Conservation (phyloP, 2,113 vertebrate species). For the Lagenorhynchus albirostris region DNA sequence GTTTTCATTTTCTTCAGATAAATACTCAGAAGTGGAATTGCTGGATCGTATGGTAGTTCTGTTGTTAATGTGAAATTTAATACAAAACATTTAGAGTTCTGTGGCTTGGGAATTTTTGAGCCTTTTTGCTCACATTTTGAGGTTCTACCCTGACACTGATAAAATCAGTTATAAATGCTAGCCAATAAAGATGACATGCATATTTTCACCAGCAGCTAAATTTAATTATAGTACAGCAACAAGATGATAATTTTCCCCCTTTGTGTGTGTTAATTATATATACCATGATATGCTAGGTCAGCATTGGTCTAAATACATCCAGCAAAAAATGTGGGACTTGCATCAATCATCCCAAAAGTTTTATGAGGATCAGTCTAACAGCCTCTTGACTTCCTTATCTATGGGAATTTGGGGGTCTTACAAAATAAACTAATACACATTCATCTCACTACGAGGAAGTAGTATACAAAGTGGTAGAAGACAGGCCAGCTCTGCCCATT, state of each 20-base stretch:
- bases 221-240: not conserved
- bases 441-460: not conserved
- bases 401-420: not conserved
- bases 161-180: not conserved
- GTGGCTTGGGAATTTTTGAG: not conserved
- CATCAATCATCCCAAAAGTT: conserved; percentile 22
- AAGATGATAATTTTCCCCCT: not conserved
- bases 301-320: not conserved
- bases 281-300: not conserved
- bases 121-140: not conserved
- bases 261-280: not conserved
- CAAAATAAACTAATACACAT: conserved; percentile 4
- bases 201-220: not conserved
- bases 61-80: conserved; percentile 10
- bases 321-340: not conserved
- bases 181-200: not conserved
- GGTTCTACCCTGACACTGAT: not conserved
- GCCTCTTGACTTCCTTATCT: conserved; percentile 49
- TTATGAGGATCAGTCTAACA: conserved; percentile 33
- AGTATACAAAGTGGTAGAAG: not conserved
- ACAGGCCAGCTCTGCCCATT: not conserved
- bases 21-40: not conserved
- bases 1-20: not conserved
- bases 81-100: not conserved
- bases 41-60: not conserved